A percentile compares a stretch with the other conserved stretches of the same genome.
Conservation (phyloP, 2,797 vertebrate genomes). For the Myotis pilosus region DNA sequence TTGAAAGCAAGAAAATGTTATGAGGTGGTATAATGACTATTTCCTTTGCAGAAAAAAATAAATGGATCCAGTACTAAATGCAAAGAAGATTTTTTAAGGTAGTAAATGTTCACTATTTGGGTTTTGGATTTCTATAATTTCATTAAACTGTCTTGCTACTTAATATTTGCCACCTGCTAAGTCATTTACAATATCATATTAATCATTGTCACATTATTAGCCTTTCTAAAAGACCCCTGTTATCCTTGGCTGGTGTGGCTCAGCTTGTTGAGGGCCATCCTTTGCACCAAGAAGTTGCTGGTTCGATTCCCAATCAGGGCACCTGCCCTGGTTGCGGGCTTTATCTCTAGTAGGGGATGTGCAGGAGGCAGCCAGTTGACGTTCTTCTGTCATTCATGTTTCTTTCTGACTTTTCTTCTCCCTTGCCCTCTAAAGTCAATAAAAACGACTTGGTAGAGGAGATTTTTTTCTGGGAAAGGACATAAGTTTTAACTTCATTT, state of each 20-base stretch:
- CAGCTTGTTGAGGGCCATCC: too few species aligned
- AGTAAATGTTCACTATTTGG: background rate
- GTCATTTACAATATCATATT: conserved; percentile 50
- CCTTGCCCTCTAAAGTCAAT: too few species aligned
- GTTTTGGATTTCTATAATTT: background rate
- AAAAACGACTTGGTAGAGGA: conserved; percentile 13
- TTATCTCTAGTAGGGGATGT: too few species aligned
- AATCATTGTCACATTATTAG: conserved; percentile 4
- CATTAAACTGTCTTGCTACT: conserved; percentile 51
- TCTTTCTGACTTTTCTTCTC: too few species aligned
- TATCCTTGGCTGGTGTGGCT: too few species aligned
- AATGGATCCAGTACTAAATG: conserved; percentile 33
- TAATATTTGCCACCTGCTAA: conserved; percentile 52
- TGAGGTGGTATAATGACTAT: background rate
- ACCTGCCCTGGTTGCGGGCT: too few species aligned
- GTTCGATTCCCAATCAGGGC: too few species aligned
- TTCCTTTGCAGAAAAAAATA: background rate
- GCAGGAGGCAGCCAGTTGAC: too few species aligned
- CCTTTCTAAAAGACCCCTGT: conserved; percentile 6
- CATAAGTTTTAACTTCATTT: background rate
- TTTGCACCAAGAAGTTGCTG: too few species aligned
- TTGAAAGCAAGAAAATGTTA: conserved; percentile 41
- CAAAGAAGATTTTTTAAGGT: conserved; percentile 16
- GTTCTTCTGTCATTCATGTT: too few species aligned
- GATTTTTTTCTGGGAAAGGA: background rate